Base-by-base conservation (phyloP, 2,797 vertebrate species). In the Aselliscus stoliczkanus region DNA sequence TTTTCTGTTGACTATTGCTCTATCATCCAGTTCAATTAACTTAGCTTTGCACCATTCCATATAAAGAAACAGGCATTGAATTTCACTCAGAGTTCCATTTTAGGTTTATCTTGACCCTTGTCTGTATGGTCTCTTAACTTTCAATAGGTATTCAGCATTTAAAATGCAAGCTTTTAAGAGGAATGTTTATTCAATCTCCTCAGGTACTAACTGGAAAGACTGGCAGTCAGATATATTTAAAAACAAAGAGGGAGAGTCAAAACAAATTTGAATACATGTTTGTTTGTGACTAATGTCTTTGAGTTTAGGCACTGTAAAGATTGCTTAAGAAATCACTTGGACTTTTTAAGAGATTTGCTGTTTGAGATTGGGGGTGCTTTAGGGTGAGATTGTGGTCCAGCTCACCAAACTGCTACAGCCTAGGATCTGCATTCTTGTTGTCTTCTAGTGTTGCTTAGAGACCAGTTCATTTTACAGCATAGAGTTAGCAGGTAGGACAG, bases 221-320 rank as follows among this genome's bases (percentile, higher is more conserved):
- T 75, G 86, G 52, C 44, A 81, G 70, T 93, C 81, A 77, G 82
- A 88, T 17, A 85, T 72, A 86, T 37, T 79, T 56, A 47, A 90
- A 94, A 88, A 90, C 34, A 79, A 65, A 79, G 42, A 94, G 14
- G 21, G 58, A 34, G 9, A 90, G 79, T 83, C 73, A n/a, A 92
- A 97, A 88, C 86, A 95, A 73, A 96, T 93, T 94, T 75, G 85
- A 90, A 82, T 94, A 79, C 88, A 85, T 37, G 34, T 96, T 82
- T 75, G 23, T 96, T 86, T 58, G 84, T n/a, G 70, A 62, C 60
- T 75, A 39, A 39, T 70, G 29, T 64, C 75, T 80, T 79, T 94
- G n/a, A 70, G 56, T 67, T 69, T 42, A 76, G 80, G 72, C 17
- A 44, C 44, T 88, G 20, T 77, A 25, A 77, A 90, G 81, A 88